Percentiles rank a stretch among this genome's conserved stretches.
Evolutionary conservation across 2,113 vertebrate species (phyloP).

Genomic region (Cyanoderma ruficeps): DNA sequence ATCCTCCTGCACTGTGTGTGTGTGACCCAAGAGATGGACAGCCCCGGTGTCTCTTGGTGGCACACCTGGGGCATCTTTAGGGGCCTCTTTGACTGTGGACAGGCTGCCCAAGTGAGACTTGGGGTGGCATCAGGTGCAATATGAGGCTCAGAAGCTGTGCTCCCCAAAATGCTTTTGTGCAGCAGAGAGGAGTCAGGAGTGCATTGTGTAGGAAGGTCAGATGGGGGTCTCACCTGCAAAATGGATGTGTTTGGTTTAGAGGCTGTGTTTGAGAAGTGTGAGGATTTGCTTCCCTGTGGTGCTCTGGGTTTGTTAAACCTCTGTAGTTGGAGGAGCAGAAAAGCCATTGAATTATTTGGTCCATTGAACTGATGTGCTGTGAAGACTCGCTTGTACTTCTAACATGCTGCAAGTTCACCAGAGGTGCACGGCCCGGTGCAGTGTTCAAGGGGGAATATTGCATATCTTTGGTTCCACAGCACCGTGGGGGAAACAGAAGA

Average conservation of each 20-base stretch:
- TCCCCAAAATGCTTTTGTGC: neutral
- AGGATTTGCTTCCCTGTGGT: neutral
- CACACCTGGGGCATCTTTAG: neutral
- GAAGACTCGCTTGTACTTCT: neutral
- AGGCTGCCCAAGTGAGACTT: neutral
- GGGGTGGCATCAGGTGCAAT: neutral
- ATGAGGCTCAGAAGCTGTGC: neutral
- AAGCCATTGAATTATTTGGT: neutral
- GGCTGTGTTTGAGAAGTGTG: neutral
- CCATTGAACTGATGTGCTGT: neutral
- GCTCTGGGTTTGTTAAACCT: neutral
- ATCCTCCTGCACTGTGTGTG: neutral
- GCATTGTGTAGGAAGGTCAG: neutral
- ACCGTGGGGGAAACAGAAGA: accelerated
- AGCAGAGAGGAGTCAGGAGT: neutral
- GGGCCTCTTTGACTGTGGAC: neutral
- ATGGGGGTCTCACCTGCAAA: neutral
- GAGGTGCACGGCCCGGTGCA: neutral
- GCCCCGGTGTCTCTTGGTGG: neutral
- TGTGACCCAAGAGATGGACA: neutral
- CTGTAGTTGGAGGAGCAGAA: neutral
- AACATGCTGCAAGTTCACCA: neutral
- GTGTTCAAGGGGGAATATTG: accelerated
- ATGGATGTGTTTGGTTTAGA: neutral
- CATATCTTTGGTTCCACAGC: accelerated